A percentile compares a stretch with the other conserved stretches of the same genome.
These are phyloP conservation scores for Himantopus leucocephalus DNA, from an alignment of 2,113 vertebrate species.

Conservation along the genomic window DNA sequence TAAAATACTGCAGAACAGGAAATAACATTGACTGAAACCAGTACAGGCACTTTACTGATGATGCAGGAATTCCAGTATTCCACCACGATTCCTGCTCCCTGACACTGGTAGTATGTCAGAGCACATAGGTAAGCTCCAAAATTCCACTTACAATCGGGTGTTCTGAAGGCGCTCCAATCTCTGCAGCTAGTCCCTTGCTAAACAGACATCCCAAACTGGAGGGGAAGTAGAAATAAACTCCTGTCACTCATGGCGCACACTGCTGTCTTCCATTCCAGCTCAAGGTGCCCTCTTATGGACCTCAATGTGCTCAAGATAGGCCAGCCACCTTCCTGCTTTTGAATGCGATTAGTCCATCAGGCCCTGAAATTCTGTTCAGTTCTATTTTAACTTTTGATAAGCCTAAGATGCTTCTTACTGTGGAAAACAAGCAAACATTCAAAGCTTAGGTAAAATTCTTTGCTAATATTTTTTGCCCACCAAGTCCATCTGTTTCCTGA, in stretches of 20 bases:
- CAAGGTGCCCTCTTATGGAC: not conserved
- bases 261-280: not conserved
- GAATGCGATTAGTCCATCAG: not conserved
- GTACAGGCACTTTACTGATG: not conserved
- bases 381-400: not conserved
- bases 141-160: not conserved
- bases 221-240: not conserved
- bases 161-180: not conserved
- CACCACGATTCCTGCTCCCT: not conserved
- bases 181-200: not conserved
- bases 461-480: not conserved
- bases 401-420: not conserved
- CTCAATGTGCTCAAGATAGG: accelerated
- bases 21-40: not conserved
- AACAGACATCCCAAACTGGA: not conserved
- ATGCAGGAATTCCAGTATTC: not conserved
- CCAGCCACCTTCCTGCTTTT: not conserved
- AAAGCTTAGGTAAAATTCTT: not conserved
- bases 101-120: not conserved
- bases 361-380: not conserved
- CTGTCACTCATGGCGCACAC: accelerated
- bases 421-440: not conserved
- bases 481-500: not conserved
- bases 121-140: not conserved
- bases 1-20: not conserved